A percentile compares a stretch with the other conserved stretches of the same genome.
These are phyloP conservation scores for Gallinago paraguaiae DNA, from an alignment of 2,113 vertebrate species.

Conservation along the genomic window DNA sequence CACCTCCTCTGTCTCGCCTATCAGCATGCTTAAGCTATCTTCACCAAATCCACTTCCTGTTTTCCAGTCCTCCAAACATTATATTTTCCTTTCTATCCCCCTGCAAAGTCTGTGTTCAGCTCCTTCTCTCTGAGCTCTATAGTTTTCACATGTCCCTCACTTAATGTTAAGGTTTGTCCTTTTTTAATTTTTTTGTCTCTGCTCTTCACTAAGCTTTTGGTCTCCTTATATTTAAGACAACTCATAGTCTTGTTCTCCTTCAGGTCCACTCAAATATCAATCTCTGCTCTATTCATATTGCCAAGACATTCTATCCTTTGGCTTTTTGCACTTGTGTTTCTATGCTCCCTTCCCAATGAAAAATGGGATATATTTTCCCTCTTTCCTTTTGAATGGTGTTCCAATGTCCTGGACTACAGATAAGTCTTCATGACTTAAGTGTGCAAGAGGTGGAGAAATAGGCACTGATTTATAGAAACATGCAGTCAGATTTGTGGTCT, in stretches of 20 bases:
- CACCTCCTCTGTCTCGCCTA: not conserved
- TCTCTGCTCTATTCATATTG: not conserved
- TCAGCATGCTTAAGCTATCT: not conserved
- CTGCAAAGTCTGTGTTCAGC: not conserved
- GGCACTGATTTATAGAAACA: not conserved
- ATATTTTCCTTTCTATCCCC: not conserved
- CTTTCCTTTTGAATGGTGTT: not conserved
- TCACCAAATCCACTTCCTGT: not conserved
- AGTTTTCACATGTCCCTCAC: not conserved
- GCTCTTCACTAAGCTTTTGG: not conserved
- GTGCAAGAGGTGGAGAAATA: not conserved
- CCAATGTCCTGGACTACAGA: not conserved
- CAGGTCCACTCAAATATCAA: not conserved
- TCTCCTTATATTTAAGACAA: not conserved
- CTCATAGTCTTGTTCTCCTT: not conserved
- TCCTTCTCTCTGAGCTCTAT: not conserved
- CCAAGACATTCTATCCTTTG: not conserved
- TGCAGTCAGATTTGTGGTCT: not conserved
- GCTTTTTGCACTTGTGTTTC: not conserved
- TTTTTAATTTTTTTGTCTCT: not conserved
- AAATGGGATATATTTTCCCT: not conserved
- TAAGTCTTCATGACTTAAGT: not conserved
- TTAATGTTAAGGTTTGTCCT: not conserved
- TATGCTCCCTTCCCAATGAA: not conserved
- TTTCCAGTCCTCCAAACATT: not conserved